Evolutionary conservation across 1,140 invertebrate genomes (phyloP), one percentile per base, ranked within the genome.

Genomic region (Papilio xuthus): DNA sequence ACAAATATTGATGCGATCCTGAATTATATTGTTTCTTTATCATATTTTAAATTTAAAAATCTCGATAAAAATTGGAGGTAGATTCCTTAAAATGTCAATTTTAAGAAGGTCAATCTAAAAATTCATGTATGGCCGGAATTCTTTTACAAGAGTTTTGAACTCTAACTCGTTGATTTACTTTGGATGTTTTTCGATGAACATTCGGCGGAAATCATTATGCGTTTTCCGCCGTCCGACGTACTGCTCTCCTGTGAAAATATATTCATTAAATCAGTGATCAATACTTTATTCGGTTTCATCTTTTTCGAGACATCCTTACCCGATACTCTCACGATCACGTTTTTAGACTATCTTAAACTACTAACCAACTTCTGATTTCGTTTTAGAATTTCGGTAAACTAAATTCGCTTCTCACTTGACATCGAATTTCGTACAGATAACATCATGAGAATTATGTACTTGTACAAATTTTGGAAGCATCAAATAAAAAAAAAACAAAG

Each of bases 191-290:
- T 92, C 85, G 87, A 84, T 88, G 87, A 85, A 85, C 84, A 85
- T 56, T 82, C 85, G 86, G 81, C 90, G 92, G 92, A 93, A 92
- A 88, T 93, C 87, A 93, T 93, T 93, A 93, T 93, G 84, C 91
- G 90, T 87, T 93, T 91, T 91, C 90, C 90, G 89, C 82, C 85
- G 86, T 83, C 79, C 85, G 83, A 81, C 85, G 88, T 92, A 90
- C 84, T 86, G 80, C 41, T 84, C 88, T 81, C 84, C 87, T 89
- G 88, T 91, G 90, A 91, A 90, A 91, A 90, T 92, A 83, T 90
- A 92, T 90, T 92, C 91, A 92, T 93, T 92, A 86, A 92, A 89
- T 88, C 89, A 89, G 85, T 85, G 86, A 90, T 85, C 83, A 86
- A 60, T 76, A 83, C 83, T 85, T 84, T 82, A 84, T 79, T 87